Percentiles rank a stretch among this genome's conserved stretches.
phyloP scores from a whole-genome alignment of 2,888 invertebrate genomes.

The Meteorus cinctellus region DNA sequence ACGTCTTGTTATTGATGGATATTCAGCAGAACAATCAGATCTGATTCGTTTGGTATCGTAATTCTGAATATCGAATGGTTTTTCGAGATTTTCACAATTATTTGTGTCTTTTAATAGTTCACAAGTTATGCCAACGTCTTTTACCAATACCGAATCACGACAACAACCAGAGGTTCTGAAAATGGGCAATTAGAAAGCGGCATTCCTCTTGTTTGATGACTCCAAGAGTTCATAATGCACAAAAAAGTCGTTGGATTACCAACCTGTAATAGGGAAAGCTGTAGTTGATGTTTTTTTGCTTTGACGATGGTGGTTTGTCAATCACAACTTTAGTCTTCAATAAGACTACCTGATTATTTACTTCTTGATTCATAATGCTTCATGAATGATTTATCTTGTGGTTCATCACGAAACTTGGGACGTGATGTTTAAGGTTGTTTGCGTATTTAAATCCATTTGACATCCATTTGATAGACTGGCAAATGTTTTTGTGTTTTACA shows the following conservation, averaged over 20 bases:
- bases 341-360: too few relatives aligned
- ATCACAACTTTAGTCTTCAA: slow-evolving; percentile 22
- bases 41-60: neutral
- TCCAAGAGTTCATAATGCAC: neutral
- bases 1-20: neutral
- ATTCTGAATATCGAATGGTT: neutral
- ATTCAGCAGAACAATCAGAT: neutral
- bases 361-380: neutral
- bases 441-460: slow-evolving; percentile 22
- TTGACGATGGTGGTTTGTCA: neutral
- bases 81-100: neutral
- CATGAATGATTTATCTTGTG: neutral
- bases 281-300: slow-evolving; percentile 36
- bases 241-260: slow-evolving; percentile 9
- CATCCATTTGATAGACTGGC: neutral
- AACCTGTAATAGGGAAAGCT: slow-evolving; percentile 61
- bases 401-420: slow-evolving; percentile 21
- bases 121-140: slow-evolving; percentile 59
- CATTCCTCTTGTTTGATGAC: neutral
- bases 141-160: slow-evolving; percentile 57
- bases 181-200: neutral
- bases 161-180: slow-evolving; percentile 28
- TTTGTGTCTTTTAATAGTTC: slow-evolving; percentile 45
- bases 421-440: slow-evolving; percentile 21
- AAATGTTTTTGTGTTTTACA: neutral